Base-by-base conservation (phyloP, 2,797 vertebrate genomes). In the Enteromius unitaeniatus region DNA sequence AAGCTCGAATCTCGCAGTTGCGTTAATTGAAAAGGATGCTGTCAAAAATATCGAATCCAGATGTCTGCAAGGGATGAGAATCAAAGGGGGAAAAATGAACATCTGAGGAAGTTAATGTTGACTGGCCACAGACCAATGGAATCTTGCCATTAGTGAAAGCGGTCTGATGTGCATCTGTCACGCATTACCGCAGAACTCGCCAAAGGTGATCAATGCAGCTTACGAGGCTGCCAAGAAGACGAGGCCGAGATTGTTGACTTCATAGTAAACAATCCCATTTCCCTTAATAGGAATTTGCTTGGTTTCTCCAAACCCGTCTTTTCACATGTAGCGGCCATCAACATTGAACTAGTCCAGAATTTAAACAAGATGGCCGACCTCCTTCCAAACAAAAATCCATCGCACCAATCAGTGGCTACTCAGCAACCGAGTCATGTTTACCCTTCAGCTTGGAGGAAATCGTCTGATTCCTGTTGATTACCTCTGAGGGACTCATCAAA, bases 161-260 rank as follows among this genome's bases (percentile, higher is more conserved):
- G 7, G 76, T 82, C 89, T 82, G 90, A 89, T 86, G 86, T 89
- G 87, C 92, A 94, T 93, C 93, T 93, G 93, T 88, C 89, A 90
- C 51, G 88, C 89, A 93, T 93, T 93, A 93, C 68, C 62, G 83
- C 83, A 84, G 68, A 84, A 86, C 88, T 85, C 26, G 81, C 79
- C 88, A 88, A 90, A 90, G 89, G 89, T 90, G 85, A 89, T 90
- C 83, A 70, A 81, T 77, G 55, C 62, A 85, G 84, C 76, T 92
- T 85, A 80, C 86, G 76, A 88, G 78, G 84, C 86, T 84, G 74
- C 76, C 76, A 80, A 68, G 65, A 83, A 55, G 69, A 73, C 65
- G 68, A 85, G 70, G 67, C 28, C 69, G 81, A 74, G 79, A 88
- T 70, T 84, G 78, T 85, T 84, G 73, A 83, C 87, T 88, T 84